Base-by-base conservation (phyloP, 1,140 invertebrate genomes). In the Leptopilina clavipes region DNA sequence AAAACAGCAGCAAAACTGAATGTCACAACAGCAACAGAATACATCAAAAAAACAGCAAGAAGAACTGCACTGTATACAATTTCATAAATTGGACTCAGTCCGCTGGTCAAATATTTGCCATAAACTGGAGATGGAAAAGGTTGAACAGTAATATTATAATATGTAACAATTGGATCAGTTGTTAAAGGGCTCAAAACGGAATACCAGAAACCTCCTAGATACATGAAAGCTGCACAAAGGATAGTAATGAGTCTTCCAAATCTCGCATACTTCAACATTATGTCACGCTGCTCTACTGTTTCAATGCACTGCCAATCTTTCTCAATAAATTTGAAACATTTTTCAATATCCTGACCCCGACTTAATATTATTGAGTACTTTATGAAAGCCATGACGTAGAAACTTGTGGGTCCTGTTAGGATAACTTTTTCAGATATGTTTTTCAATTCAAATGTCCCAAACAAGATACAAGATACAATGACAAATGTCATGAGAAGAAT, bases 181-280 rank as follows among this genome's bases (percentile, higher is more conserved):
- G n/a, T 17, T 17, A 52, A 17, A n/a, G 48, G 48, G 1, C n/a
- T 52, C 6, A 52, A 17, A n/a, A 52, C n/a, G 5, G 14, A 12
- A 17, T 17, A 52, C 48, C 48, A 52, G 17, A 52, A n/a, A 8
- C 48, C 48, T 0, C 48, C 48, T 17, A 12, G 6, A 17, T 52
- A 52, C 48, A 52, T 52, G 6, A 52, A 52, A 17, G n/a, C 17
- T n/a, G 48, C 48, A 52, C 48, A 52, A 5, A 52, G 14, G 2
- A 52, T n/a, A 0, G 48, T 52, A 3, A 52, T 52, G n/a, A 7
- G 74, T 22, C 82, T 48, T 7, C 82, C 82, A 10, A 81, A 71
- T 3, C 37, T 78, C 1, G 78, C 83, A n/a, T 44, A 78, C 6
- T 78, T 70, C 1, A 78, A 22, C 73, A 84, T 81, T 6, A 79